phyloP scores from a whole-genome alignment of 2,797 vertebrate genomes.

The Anguilla obscura region DNA sequence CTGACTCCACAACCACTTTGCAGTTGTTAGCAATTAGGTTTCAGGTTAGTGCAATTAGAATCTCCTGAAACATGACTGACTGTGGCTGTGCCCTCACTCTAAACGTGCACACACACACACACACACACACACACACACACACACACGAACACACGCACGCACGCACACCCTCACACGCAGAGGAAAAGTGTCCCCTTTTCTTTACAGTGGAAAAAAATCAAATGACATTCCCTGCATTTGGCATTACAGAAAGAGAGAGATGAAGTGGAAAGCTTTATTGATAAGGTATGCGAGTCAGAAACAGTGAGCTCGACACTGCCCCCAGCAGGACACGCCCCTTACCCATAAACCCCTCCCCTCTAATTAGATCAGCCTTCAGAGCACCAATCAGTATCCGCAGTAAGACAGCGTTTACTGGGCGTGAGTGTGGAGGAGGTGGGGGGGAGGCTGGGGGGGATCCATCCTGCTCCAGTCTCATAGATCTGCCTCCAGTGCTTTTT shows the following conservation, averaged over 20 bases:
- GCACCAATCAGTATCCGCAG: slow-evolving; percentile 39
- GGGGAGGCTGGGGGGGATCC: slow-evolving; percentile 2
- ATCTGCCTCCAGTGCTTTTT: slow-evolving; percentile 78
- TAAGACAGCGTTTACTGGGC: slow-evolving; percentile 37
- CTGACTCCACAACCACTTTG: neutral
- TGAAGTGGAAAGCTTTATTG: slow-evolving; percentile 6
- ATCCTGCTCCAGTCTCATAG: slow-evolving; percentile 64
- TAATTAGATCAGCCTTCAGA: slow-evolving; percentile 40
- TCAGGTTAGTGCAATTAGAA: neutral
- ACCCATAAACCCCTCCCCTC: slow-evolving; percentile 27
- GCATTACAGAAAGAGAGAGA: slow-evolving; percentile 52
- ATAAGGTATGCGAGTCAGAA: neutral
- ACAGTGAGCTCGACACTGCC: neutral
- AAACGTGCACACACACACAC: neutral
- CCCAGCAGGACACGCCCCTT: slow-evolving; percentile 39
- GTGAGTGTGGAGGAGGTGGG: neutral
- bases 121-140: neutral
- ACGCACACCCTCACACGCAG: slow-evolving; percentile 43
- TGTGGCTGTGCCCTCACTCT: neutral
- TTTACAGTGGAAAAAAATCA: slow-evolving; percentile 63
- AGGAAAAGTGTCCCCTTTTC: slow-evolving; percentile 82
- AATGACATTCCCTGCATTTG: slow-evolving; percentile 59
- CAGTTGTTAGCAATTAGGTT: neutral
- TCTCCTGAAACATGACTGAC: neutral
- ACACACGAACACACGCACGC: neutral